Percentiles rank a stretch among this genome's conserved stretches.
Conservation (phyloP, 2,888 invertebrate genomes). For the Tanypteryx hageni region DNA sequence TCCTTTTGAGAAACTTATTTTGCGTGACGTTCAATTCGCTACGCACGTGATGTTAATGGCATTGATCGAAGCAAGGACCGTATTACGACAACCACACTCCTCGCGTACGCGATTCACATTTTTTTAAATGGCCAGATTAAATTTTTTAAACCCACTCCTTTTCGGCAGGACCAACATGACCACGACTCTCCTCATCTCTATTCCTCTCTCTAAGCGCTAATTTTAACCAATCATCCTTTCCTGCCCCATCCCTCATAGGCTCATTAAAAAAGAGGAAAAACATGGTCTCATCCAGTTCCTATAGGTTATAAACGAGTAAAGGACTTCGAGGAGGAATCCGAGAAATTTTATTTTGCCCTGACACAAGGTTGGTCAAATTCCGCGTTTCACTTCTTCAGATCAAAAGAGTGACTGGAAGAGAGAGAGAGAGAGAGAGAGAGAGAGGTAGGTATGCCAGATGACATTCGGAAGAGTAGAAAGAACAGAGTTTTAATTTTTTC, state of each 20-base stretch:
- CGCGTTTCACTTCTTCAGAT: not conserved
- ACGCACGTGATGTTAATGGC: too few relatives aligned
- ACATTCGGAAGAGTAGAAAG: not conserved
- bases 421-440: not conserved
- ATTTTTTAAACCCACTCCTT: not conserved
- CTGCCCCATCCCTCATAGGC: not conserved
- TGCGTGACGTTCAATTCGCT: too few relatives aligned
- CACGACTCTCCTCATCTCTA: not conserved
- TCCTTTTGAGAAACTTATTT: too few relatives aligned
- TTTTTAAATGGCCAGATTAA: too few relatives aligned
- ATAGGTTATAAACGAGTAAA: not conserved
- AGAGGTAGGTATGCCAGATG: not conserved
- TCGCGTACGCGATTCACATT: too few relatives aligned
- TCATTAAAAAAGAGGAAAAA: not conserved
- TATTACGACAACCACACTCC: too few relatives aligned
- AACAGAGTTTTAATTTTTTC: not conserved
- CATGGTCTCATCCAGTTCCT: not conserved
- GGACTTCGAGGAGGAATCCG: not conserved
- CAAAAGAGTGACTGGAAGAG: not conserved
- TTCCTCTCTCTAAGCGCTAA: not conserved
- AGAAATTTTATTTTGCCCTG: not conserved
- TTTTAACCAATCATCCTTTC: not conserved
- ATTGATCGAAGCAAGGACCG: too few relatives aligned
- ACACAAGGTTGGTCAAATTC: not conserved
- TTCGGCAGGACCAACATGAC: not conserved